Evolutionary conservation across 1,140 invertebrate genomes (phyloP), one percentile per base, ranked within the genome.

Genomic region (Drosophila santomea): DNA sequence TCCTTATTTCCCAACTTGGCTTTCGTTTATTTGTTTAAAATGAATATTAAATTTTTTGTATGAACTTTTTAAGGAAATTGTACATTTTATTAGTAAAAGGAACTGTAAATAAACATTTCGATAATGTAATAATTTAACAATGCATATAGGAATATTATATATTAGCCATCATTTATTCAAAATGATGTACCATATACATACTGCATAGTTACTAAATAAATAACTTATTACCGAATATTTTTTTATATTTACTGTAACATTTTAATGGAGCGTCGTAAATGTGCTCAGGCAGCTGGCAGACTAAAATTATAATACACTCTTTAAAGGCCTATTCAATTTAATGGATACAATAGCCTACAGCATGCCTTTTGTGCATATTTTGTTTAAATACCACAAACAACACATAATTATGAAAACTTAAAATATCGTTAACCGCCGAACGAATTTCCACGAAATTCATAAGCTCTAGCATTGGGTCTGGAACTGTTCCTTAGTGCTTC

Each of bases 91-190:
- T 89, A 89, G 80, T 61, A 72, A 71, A 68, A 63, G 73, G 78
- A 89, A 89, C 66, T 89, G 84, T 89, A 89, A 84, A 89, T 89
- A 89, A 89, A 89, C 74, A 89, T 89, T 90, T 89, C 77, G 76
- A 80, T 84, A 88, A 84, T 89, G 80, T 86, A 86, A 88, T 89
- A 82, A 60, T 80, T 62, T 76, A 80, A 66, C 60, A 61, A 63
- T 69, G 78, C 76, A 81, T 88, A 86, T 81, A 84, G 86, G 55
- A 56, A 84, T 88, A 82, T 61, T 83, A 88, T 79, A 88, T 73
- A 88, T 71, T 84, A 89, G 73, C 68, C 60, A 80, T 88, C 85
- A 89, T 69, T 78, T 78, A 78, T 60, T 73, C 36, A 72, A 73
- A 78, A 68, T 89, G 84, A 89, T 89, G 74, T 78, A n/a, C n/a